Conservation (phyloP, 64 coral and sea anemone genomes). For the Anthopleura sola region DNA sequence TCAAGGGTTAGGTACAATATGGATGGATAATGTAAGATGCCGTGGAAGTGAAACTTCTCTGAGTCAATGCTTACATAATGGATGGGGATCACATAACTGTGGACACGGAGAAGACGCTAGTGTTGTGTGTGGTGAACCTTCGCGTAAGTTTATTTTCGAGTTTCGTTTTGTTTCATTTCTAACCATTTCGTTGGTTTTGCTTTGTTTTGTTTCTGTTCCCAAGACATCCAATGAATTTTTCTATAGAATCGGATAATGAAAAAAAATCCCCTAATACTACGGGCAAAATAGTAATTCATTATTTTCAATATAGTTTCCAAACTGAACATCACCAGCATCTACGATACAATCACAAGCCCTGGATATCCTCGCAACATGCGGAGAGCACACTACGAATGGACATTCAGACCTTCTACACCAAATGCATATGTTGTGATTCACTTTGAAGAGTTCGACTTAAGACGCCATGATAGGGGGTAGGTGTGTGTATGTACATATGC, state of each 20-base stretch:
- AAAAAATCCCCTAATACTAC: too few relatives aligned
- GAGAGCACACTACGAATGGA: conserved; percentile 5
- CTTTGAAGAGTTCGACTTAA: not conserved
- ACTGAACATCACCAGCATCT: not conserved
- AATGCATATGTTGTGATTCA: not conserved
- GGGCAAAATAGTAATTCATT: not conserved
- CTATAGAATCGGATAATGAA: too few relatives aligned
- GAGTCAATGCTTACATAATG: not conserved
- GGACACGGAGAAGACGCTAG: not conserved
- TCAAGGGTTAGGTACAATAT: not conserved
- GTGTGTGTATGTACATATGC: not conserved
- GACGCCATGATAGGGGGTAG: not conserved
- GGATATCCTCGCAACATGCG: not conserved
- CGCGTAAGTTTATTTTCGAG: not conserved
- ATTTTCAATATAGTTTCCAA: not conserved
- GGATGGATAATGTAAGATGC: not conserved
- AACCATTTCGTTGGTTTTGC: too few relatives aligned
- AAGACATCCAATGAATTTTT: too few relatives aligned
- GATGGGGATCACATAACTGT: not conserved
- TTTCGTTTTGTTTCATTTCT: not conserved
- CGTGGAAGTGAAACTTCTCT: not conserved
- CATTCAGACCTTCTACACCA: not conserved
- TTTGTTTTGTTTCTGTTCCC: not conserved
- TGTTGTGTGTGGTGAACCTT: not conserved
- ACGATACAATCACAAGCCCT: not conserved